phyloP scores from a whole-genome alignment of 2,113 vertebrate species.

The Aepyceros melampus region DNA sequence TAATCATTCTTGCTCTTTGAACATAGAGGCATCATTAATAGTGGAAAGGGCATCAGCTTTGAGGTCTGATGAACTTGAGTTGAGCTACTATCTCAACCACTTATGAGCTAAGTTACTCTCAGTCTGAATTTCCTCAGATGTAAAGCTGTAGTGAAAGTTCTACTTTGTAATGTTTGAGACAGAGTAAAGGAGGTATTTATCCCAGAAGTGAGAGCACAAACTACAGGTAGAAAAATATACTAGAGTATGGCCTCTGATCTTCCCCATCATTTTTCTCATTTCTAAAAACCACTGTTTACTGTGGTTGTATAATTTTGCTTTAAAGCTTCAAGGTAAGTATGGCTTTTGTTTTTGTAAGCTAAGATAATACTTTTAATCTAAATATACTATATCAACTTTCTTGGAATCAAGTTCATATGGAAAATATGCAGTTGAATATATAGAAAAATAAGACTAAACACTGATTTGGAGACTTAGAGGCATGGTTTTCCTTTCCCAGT shows the following conservation, averaged over 20 bases:
- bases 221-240: background rate
- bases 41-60: background rate
- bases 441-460: background rate
- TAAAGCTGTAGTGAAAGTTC: background rate
- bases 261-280: background rate
- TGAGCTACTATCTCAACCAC: background rate
- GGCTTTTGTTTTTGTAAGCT: background rate
- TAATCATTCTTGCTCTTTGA: background rate
- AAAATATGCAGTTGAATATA: background rate
- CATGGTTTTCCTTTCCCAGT: background rate
- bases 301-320: background rate
- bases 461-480: background rate
- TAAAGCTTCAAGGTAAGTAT: background rate
- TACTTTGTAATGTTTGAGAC: background rate
- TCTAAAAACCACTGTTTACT: background rate
- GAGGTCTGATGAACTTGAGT: background rate
- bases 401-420: background rate
- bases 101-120: background rate
- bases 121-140: background rate
- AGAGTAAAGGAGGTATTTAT: background rate
- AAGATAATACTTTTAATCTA: background rate
- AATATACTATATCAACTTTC: background rate
- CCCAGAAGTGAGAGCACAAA: background rate
- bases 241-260: accelerated
- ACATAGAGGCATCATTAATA: background rate